Conservation (phyloP, 2,888 invertebrate genomes). For the Sarcophaga variegata region DNA sequence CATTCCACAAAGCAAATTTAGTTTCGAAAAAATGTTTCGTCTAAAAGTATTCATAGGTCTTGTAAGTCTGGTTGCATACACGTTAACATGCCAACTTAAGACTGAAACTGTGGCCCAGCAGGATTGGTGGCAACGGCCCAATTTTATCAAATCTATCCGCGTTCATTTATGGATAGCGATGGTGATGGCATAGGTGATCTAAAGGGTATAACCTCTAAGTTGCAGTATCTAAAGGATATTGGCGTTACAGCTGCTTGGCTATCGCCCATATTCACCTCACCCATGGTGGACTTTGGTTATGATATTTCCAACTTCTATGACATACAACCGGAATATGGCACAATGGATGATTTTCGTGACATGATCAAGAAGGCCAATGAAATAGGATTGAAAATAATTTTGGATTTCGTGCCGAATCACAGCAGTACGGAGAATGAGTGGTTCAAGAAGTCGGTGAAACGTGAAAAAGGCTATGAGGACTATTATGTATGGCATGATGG, state of each 20-base stretch:
- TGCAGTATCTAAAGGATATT: slow-evolving; percentile 83
- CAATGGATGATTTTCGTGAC: slow-evolving; percentile 83
- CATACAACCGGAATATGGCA: slow-evolving; percentile 84
- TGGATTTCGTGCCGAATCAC: slow-evolving; percentile 87
- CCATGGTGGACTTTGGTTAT: slow-evolving; percentile 86
- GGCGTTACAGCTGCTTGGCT: slow-evolving; percentile 85
- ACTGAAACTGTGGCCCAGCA: neutral
- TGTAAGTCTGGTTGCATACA: neutral
- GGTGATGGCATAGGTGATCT: slow-evolving; percentile 87
- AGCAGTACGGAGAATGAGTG: slow-evolving; percentile 82
- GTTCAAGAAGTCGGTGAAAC: slow-evolving; percentile 85
- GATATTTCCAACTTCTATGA: slow-evolving; percentile 84
- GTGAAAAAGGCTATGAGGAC: slow-evolving; percentile 84
- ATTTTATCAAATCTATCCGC: slow-evolving; percentile 90
- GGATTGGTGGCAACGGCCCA: slow-evolving; percentile 76
- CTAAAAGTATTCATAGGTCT: slow-evolving; percentile 18
- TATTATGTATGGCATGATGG: slow-evolving; percentile 86
- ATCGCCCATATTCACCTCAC: slow-evolving; percentile 85
- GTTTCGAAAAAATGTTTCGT: slow-evolving; percentile 39
- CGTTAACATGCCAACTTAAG: slow-evolving; percentile 59
- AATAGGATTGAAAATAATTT: slow-evolving; percentile 82
- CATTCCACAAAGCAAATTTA: neutral
- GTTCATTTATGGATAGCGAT: slow-evolving; percentile 89
- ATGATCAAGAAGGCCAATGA: slow-evolving; percentile 80
- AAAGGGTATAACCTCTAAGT: slow-evolving; percentile 83